Percentiles rank a stretch among this genome's conserved stretches.
phyloP scores from a whole-genome alignment of 2,888 invertebrate species.

The Dolichomitus sp. region DNA sequence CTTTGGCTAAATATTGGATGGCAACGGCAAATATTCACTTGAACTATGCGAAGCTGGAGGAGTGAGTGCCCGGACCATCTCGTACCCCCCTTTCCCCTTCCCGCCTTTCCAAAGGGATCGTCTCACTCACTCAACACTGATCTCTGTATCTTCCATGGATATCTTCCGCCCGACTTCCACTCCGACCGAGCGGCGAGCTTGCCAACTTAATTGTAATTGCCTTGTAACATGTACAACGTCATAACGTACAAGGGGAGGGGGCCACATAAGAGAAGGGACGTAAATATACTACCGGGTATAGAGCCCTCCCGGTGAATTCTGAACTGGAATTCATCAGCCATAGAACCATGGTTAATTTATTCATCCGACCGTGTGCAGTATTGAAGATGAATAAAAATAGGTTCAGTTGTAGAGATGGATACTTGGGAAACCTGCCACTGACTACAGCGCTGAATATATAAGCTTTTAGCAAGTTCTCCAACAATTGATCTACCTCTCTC shows the following conservation, averaged over 20 bases:
- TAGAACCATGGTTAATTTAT: conserved; percentile 35
- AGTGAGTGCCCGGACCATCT: conserved; percentile 65
- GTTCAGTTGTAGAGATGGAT: conserved; percentile 8
- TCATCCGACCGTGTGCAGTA: conserved; percentile 10
- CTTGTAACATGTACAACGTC: conserved; percentile 54
- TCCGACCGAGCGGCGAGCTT: conserved; percentile 41
- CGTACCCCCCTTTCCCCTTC: conserved; percentile 59
- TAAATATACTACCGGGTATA: conserved; percentile 33
- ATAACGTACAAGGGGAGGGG: conserved; percentile 13
- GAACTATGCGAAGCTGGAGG: conserved; percentile 75
- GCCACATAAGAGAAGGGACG: conserved; percentile 21
- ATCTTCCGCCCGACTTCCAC: conserved; percentile 45
- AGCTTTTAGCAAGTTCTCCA: conserved; percentile 58
- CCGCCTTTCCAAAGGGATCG: conserved; percentile 39
- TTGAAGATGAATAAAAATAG: conserved; percentile 43
- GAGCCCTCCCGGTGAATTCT: conserved; percentile 8
- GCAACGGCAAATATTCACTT: conserved; percentile 83
- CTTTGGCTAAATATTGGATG: conserved; percentile 84
- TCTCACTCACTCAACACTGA: conserved; percentile 49
- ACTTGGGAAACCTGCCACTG: conserved; percentile 18
- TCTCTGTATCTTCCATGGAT: conserved; percentile 57
- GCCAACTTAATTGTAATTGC: conserved; percentile 62
- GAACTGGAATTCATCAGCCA: conserved; percentile 34
- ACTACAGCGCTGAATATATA: background rate
- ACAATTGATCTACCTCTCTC: conserved; percentile 61